These are phyloP conservation scores for Patiria pectinifera DNA, from an alignment of 53 echinoderm and acorn worm species.

Conservation along the genomic window DNA sequence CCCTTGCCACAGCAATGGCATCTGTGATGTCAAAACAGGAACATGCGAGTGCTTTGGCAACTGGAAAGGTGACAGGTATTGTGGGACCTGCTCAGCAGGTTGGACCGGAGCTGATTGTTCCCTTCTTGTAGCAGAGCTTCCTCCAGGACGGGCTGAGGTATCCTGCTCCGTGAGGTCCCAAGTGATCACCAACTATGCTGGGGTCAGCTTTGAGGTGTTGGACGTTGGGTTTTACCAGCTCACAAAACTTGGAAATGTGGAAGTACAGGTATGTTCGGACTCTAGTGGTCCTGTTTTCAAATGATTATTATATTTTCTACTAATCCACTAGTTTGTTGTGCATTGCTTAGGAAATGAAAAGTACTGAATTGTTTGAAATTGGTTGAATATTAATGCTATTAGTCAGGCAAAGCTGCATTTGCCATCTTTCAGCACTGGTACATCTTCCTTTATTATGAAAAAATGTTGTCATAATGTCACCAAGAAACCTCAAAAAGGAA, in stretches of 20 bases:
- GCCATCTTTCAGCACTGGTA: too few relatives aligned
- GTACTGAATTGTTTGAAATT: not conserved
- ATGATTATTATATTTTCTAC: not conserved
- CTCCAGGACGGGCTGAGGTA: constrained; percentile 47
- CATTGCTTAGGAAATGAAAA: not conserved
- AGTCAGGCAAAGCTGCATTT: not conserved
- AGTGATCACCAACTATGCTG: constrained; percentile 68
- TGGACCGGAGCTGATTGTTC: constrained; percentile 82
- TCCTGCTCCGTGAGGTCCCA: constrained; percentile 68
- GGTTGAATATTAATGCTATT: not conserved
- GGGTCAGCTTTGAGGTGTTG: constrained; percentile 62
- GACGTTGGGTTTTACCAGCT: constrained; percentile 68
- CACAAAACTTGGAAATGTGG: constrained; percentile 63
- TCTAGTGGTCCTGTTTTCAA: not conserved
- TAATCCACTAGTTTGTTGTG: not conserved
- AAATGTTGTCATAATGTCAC: not conserved
- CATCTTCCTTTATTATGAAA: not conserved
- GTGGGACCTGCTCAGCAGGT: constrained; percentile 72
- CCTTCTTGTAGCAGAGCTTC: constrained; percentile 48
- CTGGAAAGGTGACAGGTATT: constrained; percentile 77
- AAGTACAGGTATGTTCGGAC: constrained; percentile 71
- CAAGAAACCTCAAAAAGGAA: too few relatives aligned
- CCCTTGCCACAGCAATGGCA: constrained; percentile 74
- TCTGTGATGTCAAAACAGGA: constrained; percentile 75
- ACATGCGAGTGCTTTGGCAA: constrained; percentile 70